Evolutionary conservation across 1,140 invertebrate genomes (phyloP), one percentile per base, ranked within the genome.

Genomic region (Nylanderia fulva): DNA sequence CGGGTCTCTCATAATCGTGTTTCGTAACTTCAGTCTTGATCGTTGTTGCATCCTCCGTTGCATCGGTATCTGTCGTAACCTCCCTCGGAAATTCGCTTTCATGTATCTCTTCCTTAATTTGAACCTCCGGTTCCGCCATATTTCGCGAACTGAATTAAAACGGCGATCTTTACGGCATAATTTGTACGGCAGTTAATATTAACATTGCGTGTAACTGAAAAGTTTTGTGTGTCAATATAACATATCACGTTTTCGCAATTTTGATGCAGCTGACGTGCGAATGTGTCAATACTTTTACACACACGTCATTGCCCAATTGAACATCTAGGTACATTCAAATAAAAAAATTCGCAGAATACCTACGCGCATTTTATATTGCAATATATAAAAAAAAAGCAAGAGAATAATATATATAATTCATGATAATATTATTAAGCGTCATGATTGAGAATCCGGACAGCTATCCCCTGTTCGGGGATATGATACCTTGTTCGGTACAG

Each of bases 271-370:
- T 45, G 29, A 29, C 33, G 33, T 33, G 29, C 13, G 39, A 52
- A 33, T n/a, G 58, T 39, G 72, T 45, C 36, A 60, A 75, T 71
- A 36, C 52, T 36, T 74, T 5, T 8, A n/a, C 21, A n/a, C 21
- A n/a, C 33, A 58, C 36, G 54, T 42, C 33, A 36, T 39, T 56
- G n/a, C n/a, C 39, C 74, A 76, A 76, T 33, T 63, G 74, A 76
- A 21, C 39, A 11, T 61, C 54, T 60, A 21, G 8, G 8, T 27
- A 39, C 33, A 1, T 58, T 56, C 36, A 33, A 15, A n/a, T 7
- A 52, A 27, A 71, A n/a, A 61, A 15, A n/a, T 76, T 61, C 39
- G 33, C 27, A 21, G 15, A 45, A 42, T 60, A 61, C 9, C 4
- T 11, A 24, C 18, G 4, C 6, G 18, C 11, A 56, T 48, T 39